These are phyloP conservation scores for Pycnonotus jocosus DNA, from an alignment of 2,113 vertebrate genomes.

Conservation along the genomic window DNA sequence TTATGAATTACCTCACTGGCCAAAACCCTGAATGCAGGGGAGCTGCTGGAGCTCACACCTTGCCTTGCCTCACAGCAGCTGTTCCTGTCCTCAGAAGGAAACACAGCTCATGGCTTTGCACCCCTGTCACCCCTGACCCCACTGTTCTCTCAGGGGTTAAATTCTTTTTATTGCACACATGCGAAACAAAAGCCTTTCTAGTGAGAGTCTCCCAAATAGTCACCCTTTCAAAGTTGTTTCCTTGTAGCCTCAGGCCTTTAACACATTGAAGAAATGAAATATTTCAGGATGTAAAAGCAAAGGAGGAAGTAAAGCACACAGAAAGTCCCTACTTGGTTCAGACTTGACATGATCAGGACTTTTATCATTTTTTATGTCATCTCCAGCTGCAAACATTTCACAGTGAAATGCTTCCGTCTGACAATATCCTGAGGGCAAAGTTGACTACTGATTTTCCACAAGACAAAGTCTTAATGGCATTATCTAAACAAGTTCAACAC, in stretches of 20 bases:
- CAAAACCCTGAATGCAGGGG: not conserved
- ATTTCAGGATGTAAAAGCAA: not conserved
- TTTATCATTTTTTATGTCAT: constrained; percentile 43
- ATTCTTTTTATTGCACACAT: not conserved
- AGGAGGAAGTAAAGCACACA: not conserved
- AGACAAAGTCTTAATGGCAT: not conserved
- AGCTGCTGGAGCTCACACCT: not conserved
- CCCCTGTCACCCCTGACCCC: not conserved
- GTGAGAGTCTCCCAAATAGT: not conserved
- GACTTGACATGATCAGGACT: not conserved
- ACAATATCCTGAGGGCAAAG: constrained; percentile 2
- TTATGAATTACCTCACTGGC: fast-evolving
- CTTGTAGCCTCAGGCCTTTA: not conserved
- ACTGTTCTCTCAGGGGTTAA: not conserved
- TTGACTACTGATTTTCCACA: not conserved
- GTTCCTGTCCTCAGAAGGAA: not conserved
- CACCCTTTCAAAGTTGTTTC: constrained; percentile 4
- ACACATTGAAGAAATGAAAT: not conserved
- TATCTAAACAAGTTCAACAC: not conserved
- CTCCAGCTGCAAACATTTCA: constrained; percentile 55
- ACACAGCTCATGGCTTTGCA: not conserved
- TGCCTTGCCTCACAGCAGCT: not conserved
- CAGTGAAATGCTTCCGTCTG: constrained; percentile 32
- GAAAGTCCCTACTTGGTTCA: constrained; percentile 17
- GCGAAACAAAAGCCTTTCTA: constrained; percentile 12